Conservation (phyloP, 1,140 invertebrate genomes). For the Zophobas atratus region DNA sequence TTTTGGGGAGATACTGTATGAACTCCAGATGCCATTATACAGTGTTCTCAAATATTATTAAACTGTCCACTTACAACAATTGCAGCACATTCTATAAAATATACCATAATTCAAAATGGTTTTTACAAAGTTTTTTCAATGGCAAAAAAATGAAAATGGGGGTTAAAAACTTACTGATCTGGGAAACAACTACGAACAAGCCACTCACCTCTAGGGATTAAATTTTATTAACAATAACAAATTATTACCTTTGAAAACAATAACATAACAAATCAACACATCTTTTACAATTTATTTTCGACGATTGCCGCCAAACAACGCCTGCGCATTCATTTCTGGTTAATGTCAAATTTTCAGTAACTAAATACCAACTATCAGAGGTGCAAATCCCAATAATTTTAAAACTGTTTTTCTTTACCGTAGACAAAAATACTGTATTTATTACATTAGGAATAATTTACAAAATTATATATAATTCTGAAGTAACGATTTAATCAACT, state of each 20-base stretch:
- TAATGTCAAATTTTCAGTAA: too few relatives aligned
- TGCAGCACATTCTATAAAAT: conserved; percentile 14
- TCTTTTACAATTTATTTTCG: conserved; percentile 19
- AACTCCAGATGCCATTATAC: conserved; percentile 27
- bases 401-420: background rate
- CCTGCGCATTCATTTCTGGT: conserved; percentile 6
- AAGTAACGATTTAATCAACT: conserved; percentile 3
- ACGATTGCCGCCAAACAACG: conserved; percentile 13
- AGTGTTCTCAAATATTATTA: background rate
- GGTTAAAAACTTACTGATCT: too few relatives aligned
- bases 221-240: too few relatives aligned
- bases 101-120: background rate
- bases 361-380: too few relatives aligned
- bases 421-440: background rate
- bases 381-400: background rate
- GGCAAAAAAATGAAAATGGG: background rate
- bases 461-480: background rate
- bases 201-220: too few relatives aligned
- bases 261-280: conserved; percentile 5
- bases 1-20: conserved; percentile 17
- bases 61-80: background rate
- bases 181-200: too few relatives aligned
- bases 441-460: background rate
- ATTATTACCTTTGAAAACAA: background rate
- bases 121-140: conserved; percentile 9